Base-by-base conservation (phyloP, 2,113 vertebrate species). In the Monarcha castaneiventris region DNA sequence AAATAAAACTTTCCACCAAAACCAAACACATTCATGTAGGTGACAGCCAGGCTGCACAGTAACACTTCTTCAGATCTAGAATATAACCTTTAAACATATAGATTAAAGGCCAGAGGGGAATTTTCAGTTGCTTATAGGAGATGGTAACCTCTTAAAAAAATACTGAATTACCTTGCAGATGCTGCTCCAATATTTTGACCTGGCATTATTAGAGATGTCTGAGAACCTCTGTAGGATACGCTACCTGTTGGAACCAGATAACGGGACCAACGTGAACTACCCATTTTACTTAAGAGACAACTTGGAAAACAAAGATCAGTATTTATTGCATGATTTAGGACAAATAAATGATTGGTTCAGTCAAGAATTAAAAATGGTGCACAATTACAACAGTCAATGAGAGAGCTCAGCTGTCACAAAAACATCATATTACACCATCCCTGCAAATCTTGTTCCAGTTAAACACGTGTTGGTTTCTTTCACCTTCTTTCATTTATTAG, bases 101-200 rank as follows among this genome's bases (percentile, higher is more conserved):
- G n/a, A 73, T 35, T 59, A 55, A 56, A 79, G n/a, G 21, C 25
- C 37, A 88, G 51, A 72, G 3, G 19, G 41, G n/a, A 52, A 39
- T 69, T 35, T 71, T 43, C 64, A 48, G 10, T 35, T 18, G 77
- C 37, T 61, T 19, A 13, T 0, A 66, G 30, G 33, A 82, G 58
- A 66, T 1, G 2, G 35, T 30, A 79, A 67, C 4, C 20, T 49
- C 58, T 41, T 87, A 30, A 52, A 66, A 94, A 78, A 9, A 4
- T 14, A 37, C 35, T 82, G 46, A 62, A 56, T 91, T 98, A 99
- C 99, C 98, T 99, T 97, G 98, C 80, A 79, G 97, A 96, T 52
- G 94, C 97, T 14, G 97, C 91, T 80, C 51, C 43, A 2, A 32
- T 81, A 7, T 89, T 95, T 66, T 96, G 97, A 73, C 84, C 93